Evolutionary conservation across 2,888 invertebrate species (phyloP), one percentile per base, ranked within the genome.

Genomic region (Eristalinus sepulchralis): DNA sequence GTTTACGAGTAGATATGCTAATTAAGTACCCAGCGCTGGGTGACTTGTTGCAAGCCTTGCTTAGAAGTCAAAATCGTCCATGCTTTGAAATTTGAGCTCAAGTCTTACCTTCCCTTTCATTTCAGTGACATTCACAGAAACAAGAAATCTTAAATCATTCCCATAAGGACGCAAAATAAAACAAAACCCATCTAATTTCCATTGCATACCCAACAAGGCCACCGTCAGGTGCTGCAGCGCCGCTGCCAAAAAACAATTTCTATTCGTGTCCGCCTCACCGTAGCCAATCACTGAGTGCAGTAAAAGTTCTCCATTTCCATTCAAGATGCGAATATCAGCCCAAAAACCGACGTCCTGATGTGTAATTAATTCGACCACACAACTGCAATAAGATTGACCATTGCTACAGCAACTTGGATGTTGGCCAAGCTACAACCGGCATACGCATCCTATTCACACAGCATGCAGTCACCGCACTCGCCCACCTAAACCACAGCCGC

Each of bases 331-430:
- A 71, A 68, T 53, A 55, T n/a, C 72, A 36, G 76, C 63, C 67
- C 67, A 60, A 63, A 83, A 78, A 62, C 73, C 63, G 39, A 53
- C 62, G 62, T 60, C 27, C 75, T 79, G 75, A 75, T 86, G 75
- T 78, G 83, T 75, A 86, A 86, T 86, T 79, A 86, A 83, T 86
- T 83, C 67, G 63, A 79, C 83, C 83, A 34, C 86, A 47, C 47
- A 78, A 79, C 83, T 83, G 83, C 86, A 86, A 83, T 81, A 86
- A 83, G 86, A 86, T 83, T 79, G 78, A 79, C 83, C 83, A 78
- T 75, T 86, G 75, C 78, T 79, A 83, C 86, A 86, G 62, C 60
- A 79, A 86, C 83, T 86, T 86, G 83, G 86, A 86, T 71, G 75
- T 75, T 20, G 73, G 78, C 86, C 86, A 86, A 83, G 71, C 71